Evolutionary conservation across 1,140 invertebrate species (phyloP).

Genomic region (Heterodera carotae): DNA sequence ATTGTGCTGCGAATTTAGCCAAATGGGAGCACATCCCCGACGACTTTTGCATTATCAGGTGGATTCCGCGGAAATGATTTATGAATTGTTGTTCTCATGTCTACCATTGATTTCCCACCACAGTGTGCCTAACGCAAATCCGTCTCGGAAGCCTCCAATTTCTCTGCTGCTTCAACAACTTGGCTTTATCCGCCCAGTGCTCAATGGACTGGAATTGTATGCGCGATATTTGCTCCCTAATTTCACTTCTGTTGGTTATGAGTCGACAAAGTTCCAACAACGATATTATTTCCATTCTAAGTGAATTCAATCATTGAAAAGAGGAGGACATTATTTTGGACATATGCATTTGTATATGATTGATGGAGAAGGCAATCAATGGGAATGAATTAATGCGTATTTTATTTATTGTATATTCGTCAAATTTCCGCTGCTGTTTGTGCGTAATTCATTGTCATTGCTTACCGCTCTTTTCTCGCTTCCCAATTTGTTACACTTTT

Average conservation of each 20-base stretch:
- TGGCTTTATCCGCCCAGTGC: slow-evolving; percentile 70
- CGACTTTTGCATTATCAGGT: slow-evolving; percentile 28
- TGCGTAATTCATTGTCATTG: too few relatives aligned
- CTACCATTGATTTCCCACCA: slow-evolving; percentile 71
- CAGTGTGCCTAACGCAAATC: slow-evolving; percentile 84
- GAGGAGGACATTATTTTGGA: too few relatives aligned
- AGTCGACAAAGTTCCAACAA: slow-evolving; percentile 35
- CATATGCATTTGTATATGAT: too few relatives aligned
- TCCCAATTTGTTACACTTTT: too few relatives aligned
- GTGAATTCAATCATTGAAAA: too few relatives aligned
- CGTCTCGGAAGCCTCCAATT: slow-evolving; percentile 86
- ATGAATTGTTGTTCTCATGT: not conserved
- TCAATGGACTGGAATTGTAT: slow-evolving; percentile 78
- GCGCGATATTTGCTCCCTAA: slow-evolving; percentile 80
- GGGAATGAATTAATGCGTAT: too few relatives aligned
- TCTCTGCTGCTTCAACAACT: slow-evolving; percentile 72
- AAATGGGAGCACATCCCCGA: not conserved
- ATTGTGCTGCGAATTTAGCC: slow-evolving; percentile 62
- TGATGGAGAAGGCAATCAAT: too few relatives aligned
- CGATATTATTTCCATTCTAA: slow-evolving; percentile 25
- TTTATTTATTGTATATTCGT: too few relatives aligned
- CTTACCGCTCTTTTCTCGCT: too few relatives aligned
- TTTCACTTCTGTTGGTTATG: slow-evolving; percentile 38
- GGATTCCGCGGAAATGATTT: slow-evolving; percentile 23
- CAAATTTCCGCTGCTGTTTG: too few relatives aligned